Conservation (phyloP, 2,888 invertebrate species). For the Eilema depressum region DNA sequence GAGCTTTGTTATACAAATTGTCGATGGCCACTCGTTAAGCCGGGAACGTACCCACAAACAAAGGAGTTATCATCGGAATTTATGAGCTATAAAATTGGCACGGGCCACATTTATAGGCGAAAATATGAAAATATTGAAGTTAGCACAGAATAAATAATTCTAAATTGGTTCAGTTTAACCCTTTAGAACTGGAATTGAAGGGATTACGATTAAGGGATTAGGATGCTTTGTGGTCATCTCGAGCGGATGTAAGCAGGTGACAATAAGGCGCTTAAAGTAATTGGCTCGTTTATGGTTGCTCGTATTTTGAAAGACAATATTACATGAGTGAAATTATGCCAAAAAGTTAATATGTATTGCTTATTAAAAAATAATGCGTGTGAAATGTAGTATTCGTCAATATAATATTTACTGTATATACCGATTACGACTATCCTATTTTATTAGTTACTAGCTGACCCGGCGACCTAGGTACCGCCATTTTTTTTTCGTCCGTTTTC, state of each 20-base stretch:
- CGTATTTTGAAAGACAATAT: not conserved
- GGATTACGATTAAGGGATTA: conserved; percentile 57
- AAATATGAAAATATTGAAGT: conserved; percentile 66
- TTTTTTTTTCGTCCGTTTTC: too few species aligned
- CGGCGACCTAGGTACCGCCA: too few species aligned
- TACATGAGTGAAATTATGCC: not conserved
- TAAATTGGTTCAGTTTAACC: conserved; percentile 65
- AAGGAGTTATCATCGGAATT: conserved; percentile 68
- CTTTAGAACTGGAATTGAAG: conserved; percentile 59
- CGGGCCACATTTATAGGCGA: conserved; percentile 59
- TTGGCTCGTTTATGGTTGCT: conserved; percentile 21
- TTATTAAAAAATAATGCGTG: too few species aligned
- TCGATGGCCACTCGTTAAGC: conserved; percentile 64
- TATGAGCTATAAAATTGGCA: conserved; percentile 69
- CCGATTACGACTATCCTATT: too few species aligned
- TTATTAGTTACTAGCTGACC: too few species aligned
- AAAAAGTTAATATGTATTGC: not conserved
- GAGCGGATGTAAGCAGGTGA: conserved; percentile 47
- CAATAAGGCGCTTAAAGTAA: conserved; percentile 48
- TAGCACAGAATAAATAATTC: conserved; percentile 64
- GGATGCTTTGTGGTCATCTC: conserved; percentile 56
- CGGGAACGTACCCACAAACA: conserved; percentile 61
- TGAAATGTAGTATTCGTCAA: too few species aligned
- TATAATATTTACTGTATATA: too few species aligned
- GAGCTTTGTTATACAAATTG: conserved; percentile 59